These are phyloP conservation scores for Mactromeris polynyma DNA, from an alignment of 2,888 invertebrate genomes.

Conservation along the genomic window DNA sequence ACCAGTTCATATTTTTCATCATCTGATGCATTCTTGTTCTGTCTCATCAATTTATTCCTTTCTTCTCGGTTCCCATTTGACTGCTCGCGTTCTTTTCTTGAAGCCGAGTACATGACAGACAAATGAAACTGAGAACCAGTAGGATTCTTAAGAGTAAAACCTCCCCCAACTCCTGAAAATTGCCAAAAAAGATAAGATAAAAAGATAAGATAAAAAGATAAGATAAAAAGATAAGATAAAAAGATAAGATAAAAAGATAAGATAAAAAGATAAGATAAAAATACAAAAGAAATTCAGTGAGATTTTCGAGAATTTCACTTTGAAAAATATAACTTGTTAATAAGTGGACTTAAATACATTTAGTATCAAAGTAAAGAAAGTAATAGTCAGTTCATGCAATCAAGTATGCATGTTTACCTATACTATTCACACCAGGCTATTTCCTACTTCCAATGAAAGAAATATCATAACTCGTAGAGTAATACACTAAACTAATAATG, in stretches of 20 bases:
- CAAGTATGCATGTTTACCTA: too few relatives aligned
- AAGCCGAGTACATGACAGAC: constrained; percentile 80
- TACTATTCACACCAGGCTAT: too few relatives aligned
- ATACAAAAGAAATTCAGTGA: too few relatives aligned
- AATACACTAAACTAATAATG: background rate
- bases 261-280: too few relatives aligned
- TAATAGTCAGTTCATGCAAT: too few relatives aligned
- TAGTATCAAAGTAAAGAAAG: too few relatives aligned
- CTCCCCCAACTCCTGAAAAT: constrained; percentile 78
- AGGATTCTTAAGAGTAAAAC: constrained; percentile 77
- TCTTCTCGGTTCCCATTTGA: constrained; percentile 68
- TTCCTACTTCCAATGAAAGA: too few relatives aligned
- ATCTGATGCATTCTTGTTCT: constrained; percentile 50
- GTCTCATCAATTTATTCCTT: constrained; percentile 75
- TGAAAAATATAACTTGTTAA: too few relatives aligned
- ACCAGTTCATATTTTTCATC: constrained; percentile 76
- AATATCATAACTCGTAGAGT: too few relatives aligned
- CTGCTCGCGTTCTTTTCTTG: constrained; percentile 76
- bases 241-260: too few relatives aligned
- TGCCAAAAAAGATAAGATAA: background rate
- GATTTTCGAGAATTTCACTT: too few relatives aligned
- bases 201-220: background rate
- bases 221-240: background rate
- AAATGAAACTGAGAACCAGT: constrained; percentile 75
- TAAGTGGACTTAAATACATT: too few relatives aligned